Conservation (phyloP, 2,888 invertebrate species). For the Polydrusus cervinus region DNA sequence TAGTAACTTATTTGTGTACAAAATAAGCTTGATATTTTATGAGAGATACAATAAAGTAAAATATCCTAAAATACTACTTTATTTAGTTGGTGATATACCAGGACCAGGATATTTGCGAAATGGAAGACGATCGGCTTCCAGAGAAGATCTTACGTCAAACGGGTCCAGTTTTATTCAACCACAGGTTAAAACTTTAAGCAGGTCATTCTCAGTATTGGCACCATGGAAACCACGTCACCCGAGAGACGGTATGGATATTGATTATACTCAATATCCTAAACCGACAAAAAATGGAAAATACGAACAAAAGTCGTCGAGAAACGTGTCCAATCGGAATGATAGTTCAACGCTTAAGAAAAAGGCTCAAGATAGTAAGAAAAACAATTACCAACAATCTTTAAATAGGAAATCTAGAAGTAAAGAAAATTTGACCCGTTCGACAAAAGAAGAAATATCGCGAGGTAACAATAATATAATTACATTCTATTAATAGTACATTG, state of each 20-base stretch:
- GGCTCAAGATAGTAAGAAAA: slow-evolving; percentile 71
- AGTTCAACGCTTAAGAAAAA: slow-evolving; percentile 71
- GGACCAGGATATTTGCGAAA: slow-evolving; percentile 75
- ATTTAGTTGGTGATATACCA: slow-evolving; percentile 86
- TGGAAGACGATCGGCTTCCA: slow-evolving; percentile 79
- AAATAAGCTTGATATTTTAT: background rate
- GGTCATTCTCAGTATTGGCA: slow-evolving; percentile 87
- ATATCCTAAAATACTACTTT: background rate
- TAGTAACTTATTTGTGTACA: too few relatives aligned
- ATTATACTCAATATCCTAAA: slow-evolving; percentile 80
- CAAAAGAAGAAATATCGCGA: slow-evolving; percentile 65
- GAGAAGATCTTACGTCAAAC: slow-evolving; percentile 83
- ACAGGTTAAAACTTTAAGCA: slow-evolving; percentile 82
- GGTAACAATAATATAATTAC: too few relatives aligned
- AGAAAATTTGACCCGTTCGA: slow-evolving; percentile 66
- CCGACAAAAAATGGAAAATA: slow-evolving; percentile 70
- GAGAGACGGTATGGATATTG: slow-evolving; percentile 84
- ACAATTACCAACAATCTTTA: slow-evolving; percentile 68
- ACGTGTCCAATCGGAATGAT: slow-evolving; percentile 66
- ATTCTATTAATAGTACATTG: too few relatives aligned
- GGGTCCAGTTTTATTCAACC: slow-evolving; percentile 74
- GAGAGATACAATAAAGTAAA: too few relatives aligned
- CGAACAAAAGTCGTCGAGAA: slow-evolving; percentile 66
- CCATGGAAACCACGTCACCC: slow-evolving; percentile 88
- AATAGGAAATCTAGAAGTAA: slow-evolving; percentile 67